Base-by-base conservation (phyloP, 1,140 invertebrate genomes). In the Coboldia fuscipes region DNA sequence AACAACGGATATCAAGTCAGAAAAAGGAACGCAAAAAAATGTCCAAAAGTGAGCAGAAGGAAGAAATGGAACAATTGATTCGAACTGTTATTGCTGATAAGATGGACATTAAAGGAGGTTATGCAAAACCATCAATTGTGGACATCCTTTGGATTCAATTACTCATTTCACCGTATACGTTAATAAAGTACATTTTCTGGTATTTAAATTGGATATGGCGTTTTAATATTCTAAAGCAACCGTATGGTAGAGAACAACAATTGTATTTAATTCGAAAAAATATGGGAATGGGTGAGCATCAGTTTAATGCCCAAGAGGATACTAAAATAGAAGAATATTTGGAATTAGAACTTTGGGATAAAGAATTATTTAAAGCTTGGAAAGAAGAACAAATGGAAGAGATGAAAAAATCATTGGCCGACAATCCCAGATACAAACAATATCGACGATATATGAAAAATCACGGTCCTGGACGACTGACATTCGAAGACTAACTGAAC, bases 61-160 rank as follows among this genome's bases (percentile, higher is more conserved):
- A 82, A 45, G 82, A 89, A 56, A 62, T 64, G 29, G 69, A 75
- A 39, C 56, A 53, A 24, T 61, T 84, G 18, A 75, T 90, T 34
- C 65, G 72, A 43, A 65, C 70, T 54, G 73, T 90, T 9, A 74
- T 90, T 37, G 80, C 82, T 58, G 72, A 85, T 42, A 88, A 88
- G 47, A 83, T 90, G 70, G 81, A 88, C 50, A 85, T 89, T 21
- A 72, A 80, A 48, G 85, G 85, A 4, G 80, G 81, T 6, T 90
- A 88, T 57, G 76, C 78, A 0, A 85, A 82, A 49, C 82, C 81
- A 6, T 68, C 66, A 35, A 48, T 77, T 3, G 59, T 56, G 20
- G 73, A 89, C 54, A 69, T 89, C 2, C 52, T 90, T 8, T 84
- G 80, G 74, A 59, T 88, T 34, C 79, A 88, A 52, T 48, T 90